Percentiles rank a stretch among this genome's conserved stretches.
These are phyloP conservation scores for Paramisgurnus dabryanus DNA, from an alignment of 2,113 vertebrate species.

Conservation along the genomic window DNA sequence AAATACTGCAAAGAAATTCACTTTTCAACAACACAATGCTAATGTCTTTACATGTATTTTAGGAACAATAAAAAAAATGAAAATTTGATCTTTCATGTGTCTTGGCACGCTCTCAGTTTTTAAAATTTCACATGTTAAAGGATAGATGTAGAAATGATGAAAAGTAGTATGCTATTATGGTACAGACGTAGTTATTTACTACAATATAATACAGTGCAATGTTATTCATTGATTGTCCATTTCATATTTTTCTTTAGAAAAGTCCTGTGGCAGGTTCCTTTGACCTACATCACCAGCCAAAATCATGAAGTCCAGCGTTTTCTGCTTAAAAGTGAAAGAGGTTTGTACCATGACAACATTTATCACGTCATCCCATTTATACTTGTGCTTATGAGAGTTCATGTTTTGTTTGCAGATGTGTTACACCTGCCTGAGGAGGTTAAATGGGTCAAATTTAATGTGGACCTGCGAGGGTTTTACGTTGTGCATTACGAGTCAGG, in stretches of 20 bases:
- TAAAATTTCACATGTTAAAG: too few relatives aligned
- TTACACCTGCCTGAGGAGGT: slow-evolving; percentile 82
- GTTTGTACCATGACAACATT: slow-evolving; percentile 50
- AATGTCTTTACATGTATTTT: too few relatives aligned
- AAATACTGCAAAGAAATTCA: too few relatives aligned
- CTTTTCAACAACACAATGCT: too few relatives aligned
- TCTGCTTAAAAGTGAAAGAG: slow-evolving; percentile 72
- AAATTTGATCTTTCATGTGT: too few relatives aligned
- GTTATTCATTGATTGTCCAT: too few relatives aligned
- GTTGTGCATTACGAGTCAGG: slow-evolving; percentile 85
- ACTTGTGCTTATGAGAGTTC: neutral
- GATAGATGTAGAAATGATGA: too few relatives aligned
- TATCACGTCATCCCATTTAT: neutral
- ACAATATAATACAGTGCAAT: too few relatives aligned
- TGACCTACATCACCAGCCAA: slow-evolving; percentile 76
- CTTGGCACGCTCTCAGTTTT: too few relatives aligned
- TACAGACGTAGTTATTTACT: too few relatives aligned
- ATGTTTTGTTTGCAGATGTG: slow-evolving; percentile 70
- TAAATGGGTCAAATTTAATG: slow-evolving; percentile 91
- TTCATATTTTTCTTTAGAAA: slow-evolving; percentile 49
- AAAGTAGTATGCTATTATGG: too few relatives aligned
- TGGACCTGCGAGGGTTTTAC: slow-evolving; percentile 90
- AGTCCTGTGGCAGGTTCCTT: slow-evolving; percentile 76
- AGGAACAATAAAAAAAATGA: too few relatives aligned
- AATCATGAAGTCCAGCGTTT: slow-evolving; percentile 71